phyloP scores from a whole-genome alignment of 2,888 invertebrate genomes.

The Nemotelus pantherinus region DNA sequence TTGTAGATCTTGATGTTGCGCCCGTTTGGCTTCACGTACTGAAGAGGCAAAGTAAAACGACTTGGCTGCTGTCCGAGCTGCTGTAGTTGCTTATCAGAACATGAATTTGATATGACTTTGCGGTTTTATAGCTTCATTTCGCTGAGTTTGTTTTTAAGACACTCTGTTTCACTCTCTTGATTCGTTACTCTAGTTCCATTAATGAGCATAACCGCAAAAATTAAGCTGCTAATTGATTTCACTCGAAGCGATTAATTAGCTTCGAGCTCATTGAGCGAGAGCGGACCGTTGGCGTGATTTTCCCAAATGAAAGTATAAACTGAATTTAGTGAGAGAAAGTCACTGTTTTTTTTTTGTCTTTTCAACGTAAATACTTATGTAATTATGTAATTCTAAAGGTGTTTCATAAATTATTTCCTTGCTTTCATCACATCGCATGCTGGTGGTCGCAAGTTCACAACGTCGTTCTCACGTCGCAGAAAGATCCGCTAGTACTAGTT shows the following conservation, averaged over 20 bases:
- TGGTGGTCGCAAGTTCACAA: no score
- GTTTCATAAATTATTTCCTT: no score
- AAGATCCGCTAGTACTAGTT: no score
- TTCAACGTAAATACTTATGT: no score
- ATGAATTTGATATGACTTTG: conserved; percentile 32
- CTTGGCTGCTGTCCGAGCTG: neutral
- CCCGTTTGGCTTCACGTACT: neutral
- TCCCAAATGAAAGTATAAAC: neutral
- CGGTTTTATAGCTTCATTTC: conserved; percentile 41
- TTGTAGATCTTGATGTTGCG: neutral
- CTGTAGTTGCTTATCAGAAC: conserved; percentile 26
- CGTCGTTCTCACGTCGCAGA: no score
- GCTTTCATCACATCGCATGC: no score
- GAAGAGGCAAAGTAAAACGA: neutral
- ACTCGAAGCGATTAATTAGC: conserved; percentile 23
- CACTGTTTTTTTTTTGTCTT: no score
- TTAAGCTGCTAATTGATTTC: conserved; percentile 29
- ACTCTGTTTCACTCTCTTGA: neutral
- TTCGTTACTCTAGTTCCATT: conserved; percentile 10
- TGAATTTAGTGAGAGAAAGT: neutral
- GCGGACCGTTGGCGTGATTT: no score
- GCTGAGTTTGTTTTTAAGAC: neutral
- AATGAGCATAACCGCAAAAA: conserved; percentile 32
- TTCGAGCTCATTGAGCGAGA: neutral
- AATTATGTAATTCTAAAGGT: no score